A percentile compares a stretch with the other conserved stretches of the same genome.
Conservation (phyloP, 2,797 vertebrate genomes). For the Micromesistius poutassou region DNA sequence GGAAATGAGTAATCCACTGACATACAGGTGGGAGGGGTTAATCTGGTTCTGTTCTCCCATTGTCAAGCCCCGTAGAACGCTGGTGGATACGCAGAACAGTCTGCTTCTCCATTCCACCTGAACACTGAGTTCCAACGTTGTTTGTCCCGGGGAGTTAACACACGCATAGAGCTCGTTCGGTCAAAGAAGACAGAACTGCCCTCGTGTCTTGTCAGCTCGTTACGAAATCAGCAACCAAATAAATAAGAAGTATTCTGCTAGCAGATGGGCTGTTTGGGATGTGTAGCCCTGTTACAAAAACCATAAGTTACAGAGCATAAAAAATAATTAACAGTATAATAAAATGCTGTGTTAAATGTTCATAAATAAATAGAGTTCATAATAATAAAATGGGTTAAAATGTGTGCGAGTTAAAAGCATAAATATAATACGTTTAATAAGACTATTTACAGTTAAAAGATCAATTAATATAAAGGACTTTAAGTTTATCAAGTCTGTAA, state of each 20-base stretch:
- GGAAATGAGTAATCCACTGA: background rate
- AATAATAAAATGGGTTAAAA: no score
- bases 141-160: background rate
- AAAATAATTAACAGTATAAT: no score
- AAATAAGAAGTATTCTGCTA: background rate
- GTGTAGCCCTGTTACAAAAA: no score
- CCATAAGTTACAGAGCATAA: no score
- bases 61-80: background rate
- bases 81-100: background rate
- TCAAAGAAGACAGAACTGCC: background rate
- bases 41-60: background rate
- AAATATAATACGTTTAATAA: no score
- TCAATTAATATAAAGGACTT: no score
- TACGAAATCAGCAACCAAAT: background rate
- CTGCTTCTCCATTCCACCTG: background rate
- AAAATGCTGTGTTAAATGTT: no score
- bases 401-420: no score
- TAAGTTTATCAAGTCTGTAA: no score
- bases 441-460: no score
- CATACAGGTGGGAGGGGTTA: slow-evolving; percentile 2
- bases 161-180: background rate
- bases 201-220: background rate
- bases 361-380: no score
- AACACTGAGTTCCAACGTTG: background rate
- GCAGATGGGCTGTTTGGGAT: background rate